Evolutionary conservation across 2,888 invertebrate genomes (phyloP).

Genomic region (Papilio protenor): DNA sequence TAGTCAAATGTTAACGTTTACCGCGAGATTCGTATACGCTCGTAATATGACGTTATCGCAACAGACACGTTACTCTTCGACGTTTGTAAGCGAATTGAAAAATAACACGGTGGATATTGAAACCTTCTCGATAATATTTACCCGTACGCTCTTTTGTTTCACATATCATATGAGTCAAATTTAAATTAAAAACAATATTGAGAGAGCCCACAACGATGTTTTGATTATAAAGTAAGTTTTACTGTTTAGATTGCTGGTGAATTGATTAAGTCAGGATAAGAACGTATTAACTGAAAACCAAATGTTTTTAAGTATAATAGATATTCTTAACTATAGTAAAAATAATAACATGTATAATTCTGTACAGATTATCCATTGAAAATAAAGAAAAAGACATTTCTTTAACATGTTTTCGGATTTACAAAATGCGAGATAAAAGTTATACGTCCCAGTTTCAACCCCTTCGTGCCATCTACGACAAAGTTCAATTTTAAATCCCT

Average conservation of each 20-base stretch:
- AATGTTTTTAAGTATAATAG: background rate
- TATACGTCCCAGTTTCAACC: background rate
- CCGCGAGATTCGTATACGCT: background rate
- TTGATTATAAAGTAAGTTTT: background rate
- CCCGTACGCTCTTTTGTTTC: slow-evolving; percentile 25
- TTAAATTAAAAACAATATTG: slow-evolving; percentile 16
- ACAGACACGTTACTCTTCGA: slow-evolving; percentile 24
- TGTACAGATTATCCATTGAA: background rate
- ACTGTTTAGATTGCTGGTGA: background rate
- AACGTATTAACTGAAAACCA: background rate
- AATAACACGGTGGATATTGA: slow-evolving; percentile 39
- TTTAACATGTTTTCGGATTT: slow-evolving; percentile 7
- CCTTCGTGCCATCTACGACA: slow-evolving; percentile 12
- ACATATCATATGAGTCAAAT: slow-evolving; percentile 20
- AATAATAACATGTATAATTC: background rate
- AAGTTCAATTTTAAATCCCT: slow-evolving; percentile 19
- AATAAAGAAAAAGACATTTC: background rate
- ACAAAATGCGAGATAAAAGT: slow-evolving; percentile 6
- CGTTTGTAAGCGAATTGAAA: slow-evolving; percentile 39
- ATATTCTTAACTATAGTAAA: background rate
- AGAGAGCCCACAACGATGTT: background rate
- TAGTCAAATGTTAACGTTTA: slow-evolving; percentile 29
- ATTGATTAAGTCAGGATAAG: background rate
- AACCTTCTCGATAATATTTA: slow-evolving; percentile 21
- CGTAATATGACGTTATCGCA: slow-evolving; percentile 33